Conservation (phyloP, 2,888 invertebrate species). For the Mimas tiliae region DNA sequence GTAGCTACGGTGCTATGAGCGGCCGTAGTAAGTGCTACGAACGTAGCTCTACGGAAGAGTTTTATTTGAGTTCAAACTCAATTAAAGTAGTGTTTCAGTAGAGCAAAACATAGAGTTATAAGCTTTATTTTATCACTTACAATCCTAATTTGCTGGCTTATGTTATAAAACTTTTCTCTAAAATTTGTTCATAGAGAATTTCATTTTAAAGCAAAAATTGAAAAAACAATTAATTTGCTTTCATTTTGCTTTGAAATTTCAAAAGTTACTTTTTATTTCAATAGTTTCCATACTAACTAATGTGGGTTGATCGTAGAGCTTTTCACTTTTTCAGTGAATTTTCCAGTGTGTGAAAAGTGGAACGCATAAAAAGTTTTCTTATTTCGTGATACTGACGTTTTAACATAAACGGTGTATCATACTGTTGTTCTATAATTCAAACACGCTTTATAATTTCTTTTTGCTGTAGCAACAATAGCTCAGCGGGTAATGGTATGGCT, state of each 20-base stretch:
- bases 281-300: constrained; percentile 13
- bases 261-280: constrained; percentile 6
- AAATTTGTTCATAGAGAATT: too few species aligned
- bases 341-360: neutral
- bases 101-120: neutral
- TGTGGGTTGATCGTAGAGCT: constrained; percentile 5
- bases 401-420: constrained; percentile 1
- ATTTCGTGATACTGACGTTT: constrained; percentile 11
- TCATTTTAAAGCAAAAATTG: too few species aligned
- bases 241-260: neutral
- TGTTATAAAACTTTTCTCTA: too few species aligned
- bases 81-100: constrained; percentile 26
- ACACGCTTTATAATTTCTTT: neutral
- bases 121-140: neutral
- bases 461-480: neutral
- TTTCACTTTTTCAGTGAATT: neutral
- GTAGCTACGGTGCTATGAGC: constrained; percentile 8
- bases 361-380: constrained; percentile 6
- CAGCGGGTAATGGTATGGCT: too few species aligned
- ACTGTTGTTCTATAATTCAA: neutral
- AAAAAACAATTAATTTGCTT: too few species aligned
- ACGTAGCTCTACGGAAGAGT: constrained; percentile 8
- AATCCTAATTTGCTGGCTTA: too few species aligned
- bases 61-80: constrained; percentile 26
- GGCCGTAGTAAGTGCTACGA: constrained; percentile 8